These are phyloP conservation scores for Pachypanchax playfairii DNA, from an alignment of 2,113 vertebrate genomes.

Conservation along the genomic window DNA sequence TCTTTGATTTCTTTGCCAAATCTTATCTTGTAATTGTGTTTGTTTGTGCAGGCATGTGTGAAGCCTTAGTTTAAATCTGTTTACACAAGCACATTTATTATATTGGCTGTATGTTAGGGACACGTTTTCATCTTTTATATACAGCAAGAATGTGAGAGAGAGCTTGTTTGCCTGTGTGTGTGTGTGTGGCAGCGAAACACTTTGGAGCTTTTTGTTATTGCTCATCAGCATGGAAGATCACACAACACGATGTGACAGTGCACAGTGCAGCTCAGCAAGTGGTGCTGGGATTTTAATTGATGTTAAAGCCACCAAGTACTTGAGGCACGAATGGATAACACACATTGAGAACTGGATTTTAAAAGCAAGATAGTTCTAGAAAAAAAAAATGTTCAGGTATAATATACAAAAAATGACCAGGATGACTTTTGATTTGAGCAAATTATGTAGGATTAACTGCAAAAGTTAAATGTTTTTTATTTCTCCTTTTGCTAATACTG, in stretches of 20 bases:
- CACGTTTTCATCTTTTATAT: constrained; percentile 23
- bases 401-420: neutral
- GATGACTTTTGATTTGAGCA: no score
- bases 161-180: neutral
- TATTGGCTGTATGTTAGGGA: constrained; percentile 5
- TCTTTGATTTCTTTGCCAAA: constrained; percentile 48
- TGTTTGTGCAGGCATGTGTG: constrained; percentile 47
- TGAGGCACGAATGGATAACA: constrained; percentile 22
- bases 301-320: constrained; percentile 63
- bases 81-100: constrained; percentile 12
- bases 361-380: neutral
- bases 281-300: constrained; percentile 65
- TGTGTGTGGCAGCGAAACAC: constrained; percentile 26
- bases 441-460: no score
- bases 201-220: constrained; percentile 52
- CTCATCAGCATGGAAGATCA: constrained; percentile 52
- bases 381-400: neutral
- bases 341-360: neutral
- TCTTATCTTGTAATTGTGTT: constrained; percentile 47
- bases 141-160: neutral
- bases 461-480: no score
- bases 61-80: constrained; percentile 16
- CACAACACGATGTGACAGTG: constrained; percentile 62
- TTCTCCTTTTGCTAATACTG: no score
- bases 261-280: constrained; percentile 63